Evolutionary conservation across 2,888 invertebrate species (phyloP), one percentile per base, ranked within the genome.

Genomic region (Abrostola tripartita): DNA sequence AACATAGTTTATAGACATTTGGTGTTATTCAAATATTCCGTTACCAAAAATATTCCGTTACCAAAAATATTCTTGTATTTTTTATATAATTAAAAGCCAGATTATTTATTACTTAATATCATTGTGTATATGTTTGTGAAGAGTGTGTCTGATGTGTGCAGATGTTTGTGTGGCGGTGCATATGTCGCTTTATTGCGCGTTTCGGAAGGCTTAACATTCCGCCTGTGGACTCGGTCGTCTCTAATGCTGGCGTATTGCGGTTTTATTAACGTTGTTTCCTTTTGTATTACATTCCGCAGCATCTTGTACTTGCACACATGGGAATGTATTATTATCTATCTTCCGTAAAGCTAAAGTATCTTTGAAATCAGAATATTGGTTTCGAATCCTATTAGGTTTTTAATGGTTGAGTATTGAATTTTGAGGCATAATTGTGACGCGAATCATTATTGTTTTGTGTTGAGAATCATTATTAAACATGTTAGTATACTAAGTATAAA

Each of bases 231-330:
- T 82, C 80, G 74, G 81, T 81, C 79, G 84, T 78, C 77, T 88
- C 84, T 90, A 88, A 90, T 88, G 86, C 84, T 85, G 78, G 82
- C 83, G 85, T 88, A 85, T 86, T 90, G 92, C 86, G 90, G 91
- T 91, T 90, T 88, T 90, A 88, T 90, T 90, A 89, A 87, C 87
- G 88, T 85, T 88, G 85, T 85, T 83, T 84, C 85, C 83, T 88
- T 86, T 86, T 86, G 84, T 88, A 90, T 88, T 87, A 88, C 88
- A 89, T 89, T 89, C 89, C 84, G 67, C 74, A 79, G 80, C 81
- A 82, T 85, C 82, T 84, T 84, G 81, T 81, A 78, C 60, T 47
- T 78, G 80, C 72, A 79, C 79, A 73, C 81, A 74, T 67, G 65
- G 60, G 74, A 78, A 82, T 83, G 78, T 83, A 62, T 64, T 83